Conservation (phyloP, 2,888 invertebrate species). For the Imbricaverruca yamaguchii region DNA sequence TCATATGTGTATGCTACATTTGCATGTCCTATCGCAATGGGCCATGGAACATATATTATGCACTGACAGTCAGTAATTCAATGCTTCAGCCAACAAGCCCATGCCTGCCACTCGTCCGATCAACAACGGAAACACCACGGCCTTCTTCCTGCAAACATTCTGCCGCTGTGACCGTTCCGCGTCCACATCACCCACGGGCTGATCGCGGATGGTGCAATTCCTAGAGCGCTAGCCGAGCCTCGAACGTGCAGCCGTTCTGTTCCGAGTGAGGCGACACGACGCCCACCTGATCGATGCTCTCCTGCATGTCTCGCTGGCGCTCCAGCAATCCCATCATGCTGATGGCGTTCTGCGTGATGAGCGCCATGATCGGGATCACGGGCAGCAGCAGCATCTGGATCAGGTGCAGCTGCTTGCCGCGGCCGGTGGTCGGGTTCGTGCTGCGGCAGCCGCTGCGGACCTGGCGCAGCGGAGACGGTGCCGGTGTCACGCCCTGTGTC, state of each 20-base stretch:
- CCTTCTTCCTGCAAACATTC: no score
- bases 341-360: constrained; percentile 73
- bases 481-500: no score
- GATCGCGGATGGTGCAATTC: not conserved
- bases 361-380: constrained; percentile 75
- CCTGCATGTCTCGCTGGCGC: constrained; percentile 68
- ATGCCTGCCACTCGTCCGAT: no score
- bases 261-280: not conserved
- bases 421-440: constrained; percentile 53
- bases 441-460: constrained; percentile 10
- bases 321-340: constrained; percentile 66
- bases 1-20: no score
- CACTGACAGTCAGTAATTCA: no score
- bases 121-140: no score
- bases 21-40: no score
- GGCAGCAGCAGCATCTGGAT: constrained; percentile 67
- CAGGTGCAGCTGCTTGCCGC: constrained; percentile 58
- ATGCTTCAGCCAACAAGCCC: no score
- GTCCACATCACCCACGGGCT: not conserved
- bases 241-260: not conserved
- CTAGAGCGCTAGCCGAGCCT: not conserved
- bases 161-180: no score
- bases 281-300: constrained; percentile 72
- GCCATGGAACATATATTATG: no score
- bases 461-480: not conserved